A percentile compares a stretch with the other conserved stretches of the same genome.
These are phyloP conservation scores for Leptinotarsa texana DNA, from an alignment of 1,140 invertebrate genomes.

Conservation along the genomic window DNA sequence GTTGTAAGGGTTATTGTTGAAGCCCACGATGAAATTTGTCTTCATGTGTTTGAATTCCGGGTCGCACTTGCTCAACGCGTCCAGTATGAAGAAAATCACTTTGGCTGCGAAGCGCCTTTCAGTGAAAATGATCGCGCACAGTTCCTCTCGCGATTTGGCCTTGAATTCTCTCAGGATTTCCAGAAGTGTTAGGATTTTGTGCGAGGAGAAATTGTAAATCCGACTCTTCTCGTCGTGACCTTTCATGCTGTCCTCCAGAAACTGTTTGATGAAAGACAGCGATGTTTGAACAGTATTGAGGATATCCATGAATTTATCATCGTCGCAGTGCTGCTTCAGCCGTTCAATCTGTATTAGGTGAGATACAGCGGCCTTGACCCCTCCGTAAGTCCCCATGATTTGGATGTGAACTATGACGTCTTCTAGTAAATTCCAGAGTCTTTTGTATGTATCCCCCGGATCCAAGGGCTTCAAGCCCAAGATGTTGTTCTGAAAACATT, in stretches of 20 bases:
- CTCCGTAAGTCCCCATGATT: constrained; percentile 65
- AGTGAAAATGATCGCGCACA: constrained; percentile 85
- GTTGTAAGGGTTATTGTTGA: constrained; percentile 59
- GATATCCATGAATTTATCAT: constrained; percentile 54
- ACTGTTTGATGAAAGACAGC: constrained; percentile 48
- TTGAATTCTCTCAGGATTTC: constrained; percentile 58
- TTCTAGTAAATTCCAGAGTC: constrained; percentile 43
- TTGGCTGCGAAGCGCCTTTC: constrained; percentile 77
- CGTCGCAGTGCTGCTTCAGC: constrained; percentile 59
- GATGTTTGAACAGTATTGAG: constrained; percentile 55
- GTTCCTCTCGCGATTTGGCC: constrained; percentile 54
- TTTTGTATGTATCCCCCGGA: constrained; percentile 39
- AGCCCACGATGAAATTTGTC: constrained; percentile 75
- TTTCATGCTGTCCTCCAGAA: constrained; percentile 51
- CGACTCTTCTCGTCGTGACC: constrained; percentile 35
- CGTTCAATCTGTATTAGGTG: constrained; percentile 66
- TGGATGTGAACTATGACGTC: constrained; percentile 57
- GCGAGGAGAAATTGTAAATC: constrained; percentile 37
- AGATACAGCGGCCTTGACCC: constrained; percentile 60
- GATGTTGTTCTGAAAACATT: constrained; percentile 24
- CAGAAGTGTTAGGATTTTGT: constrained; percentile 27
- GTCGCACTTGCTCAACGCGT: constrained; percentile 58
- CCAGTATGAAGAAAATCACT: constrained; percentile 74
- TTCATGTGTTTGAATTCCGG: constrained; percentile 63
- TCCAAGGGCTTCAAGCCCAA: constrained; percentile 36